A percentile compares a stretch with the other conserved stretches of the same genome.
These are phyloP conservation scores for Xestia xanthographa DNA, from an alignment of 2,888 invertebrate genomes.

Conservation along the genomic window DNA sequence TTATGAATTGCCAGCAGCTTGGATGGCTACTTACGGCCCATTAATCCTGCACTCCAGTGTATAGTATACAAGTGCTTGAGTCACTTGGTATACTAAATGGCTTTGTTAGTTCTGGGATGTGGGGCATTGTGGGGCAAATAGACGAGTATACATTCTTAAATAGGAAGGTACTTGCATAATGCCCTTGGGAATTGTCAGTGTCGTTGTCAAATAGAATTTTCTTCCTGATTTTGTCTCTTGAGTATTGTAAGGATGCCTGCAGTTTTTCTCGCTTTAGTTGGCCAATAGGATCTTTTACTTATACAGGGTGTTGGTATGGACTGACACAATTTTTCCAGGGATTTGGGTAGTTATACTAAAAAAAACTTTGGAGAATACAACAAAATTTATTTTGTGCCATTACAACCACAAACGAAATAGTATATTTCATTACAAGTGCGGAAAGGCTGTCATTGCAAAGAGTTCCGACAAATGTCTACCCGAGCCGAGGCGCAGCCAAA, in stretches of 20 bases:
- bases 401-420: no score
- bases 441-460: no score
- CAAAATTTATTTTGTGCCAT: no score
- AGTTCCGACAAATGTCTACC: no score
- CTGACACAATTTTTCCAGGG: no score
- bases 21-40: constrained; percentile 50
- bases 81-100: constrained; percentile 37
- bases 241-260: not conserved
- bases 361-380: no score
- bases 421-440: no score
- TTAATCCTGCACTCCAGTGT: constrained; percentile 53
- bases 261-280: not conserved
- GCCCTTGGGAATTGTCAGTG: not conserved
- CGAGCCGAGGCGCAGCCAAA: no score
- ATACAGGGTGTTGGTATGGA: no score
- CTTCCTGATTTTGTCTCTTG: not conserved
- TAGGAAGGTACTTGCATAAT: not conserved
- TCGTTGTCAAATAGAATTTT: not conserved
- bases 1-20: constrained; percentile 56
- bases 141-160: constrained; percentile 12
- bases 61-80: constrained; percentile 27
- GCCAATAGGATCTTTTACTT: no score
- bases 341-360: no score
- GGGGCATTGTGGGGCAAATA: constrained; percentile 24
- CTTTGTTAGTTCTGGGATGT: constrained; percentile 34